A percentile compares a stretch with the other conserved stretches of the same genome.
These are phyloP conservation scores for Otis tarda DNA, from an alignment of 2,113 vertebrate species.

Conservation along the genomic window DNA sequence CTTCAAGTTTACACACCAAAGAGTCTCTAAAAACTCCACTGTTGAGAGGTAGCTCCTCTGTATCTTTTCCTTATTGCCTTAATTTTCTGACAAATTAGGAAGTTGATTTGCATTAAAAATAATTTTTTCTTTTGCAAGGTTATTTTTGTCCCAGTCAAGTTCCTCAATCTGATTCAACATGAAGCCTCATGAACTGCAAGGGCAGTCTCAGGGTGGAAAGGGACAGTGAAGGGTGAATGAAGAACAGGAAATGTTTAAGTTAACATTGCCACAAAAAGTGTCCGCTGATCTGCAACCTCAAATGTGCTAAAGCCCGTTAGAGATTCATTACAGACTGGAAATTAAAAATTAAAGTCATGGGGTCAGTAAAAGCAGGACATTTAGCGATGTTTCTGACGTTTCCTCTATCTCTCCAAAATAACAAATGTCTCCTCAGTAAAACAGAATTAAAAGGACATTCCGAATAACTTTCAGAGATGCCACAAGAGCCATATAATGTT, in stretches of 20 bases:
- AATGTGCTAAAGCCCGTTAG: neutral
- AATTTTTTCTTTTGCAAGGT: neutral
- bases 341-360: neutral
- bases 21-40: neutral
- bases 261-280: neutral
- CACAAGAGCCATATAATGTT: neutral
- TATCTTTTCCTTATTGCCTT: neutral
- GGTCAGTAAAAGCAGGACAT: neutral
- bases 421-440: neutral
- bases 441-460: neutral
- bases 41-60: neutral
- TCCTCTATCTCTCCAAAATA: neutral
- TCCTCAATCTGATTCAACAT: neutral
- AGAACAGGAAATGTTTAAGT: neutral
- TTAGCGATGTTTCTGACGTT: neutral
- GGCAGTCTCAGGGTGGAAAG: neutral
- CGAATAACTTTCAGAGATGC: neutral
- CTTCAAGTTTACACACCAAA: neutral
- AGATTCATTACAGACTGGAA: neutral
- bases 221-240: neutral
- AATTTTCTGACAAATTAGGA: neutral
- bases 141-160: neutral
- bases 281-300: neutral
- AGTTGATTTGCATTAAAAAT: neutral
- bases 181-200: neutral